Percentiles rank a stretch among this genome's conserved stretches.
These are phyloP conservation scores for Conomelus anceps DNA, from an alignment of 2,888 invertebrate species.

Conservation along the genomic window DNA sequence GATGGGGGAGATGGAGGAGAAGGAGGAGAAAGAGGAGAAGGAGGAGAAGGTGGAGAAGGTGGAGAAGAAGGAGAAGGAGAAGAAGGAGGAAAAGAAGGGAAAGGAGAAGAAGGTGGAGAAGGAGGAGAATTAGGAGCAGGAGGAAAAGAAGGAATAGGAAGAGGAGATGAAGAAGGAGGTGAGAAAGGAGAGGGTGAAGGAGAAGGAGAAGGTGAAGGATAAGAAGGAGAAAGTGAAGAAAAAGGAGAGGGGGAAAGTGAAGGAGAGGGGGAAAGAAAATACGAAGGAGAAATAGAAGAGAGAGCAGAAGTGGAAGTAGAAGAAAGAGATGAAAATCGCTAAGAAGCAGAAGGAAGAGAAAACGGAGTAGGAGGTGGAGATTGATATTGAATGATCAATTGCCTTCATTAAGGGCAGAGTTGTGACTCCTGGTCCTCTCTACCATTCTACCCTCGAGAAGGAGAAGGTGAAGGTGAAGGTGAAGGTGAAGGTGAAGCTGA, in stretches of 20 bases:
- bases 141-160: no score
- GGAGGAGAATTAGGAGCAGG: background rate
- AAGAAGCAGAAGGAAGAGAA: no score
- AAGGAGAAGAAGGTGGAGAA: background rate
- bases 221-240: background rate
- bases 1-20: background rate
- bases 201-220: background rate
- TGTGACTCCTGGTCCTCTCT: no score
- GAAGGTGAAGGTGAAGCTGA: no score
- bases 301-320: no score
- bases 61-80: background rate
- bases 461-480: no score
- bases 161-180: background rate
- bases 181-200: background rate
- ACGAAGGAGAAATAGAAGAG: no score
- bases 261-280: background rate
- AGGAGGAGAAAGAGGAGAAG: background rate
- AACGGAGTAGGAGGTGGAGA: no score
- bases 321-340: no score
- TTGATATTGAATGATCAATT: no score
- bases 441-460: no score
- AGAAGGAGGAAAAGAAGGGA: background rate
- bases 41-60: background rate
- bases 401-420: no score
- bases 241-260: background rate